Base-by-base conservation (phyloP, 2,888 invertebrate genomes). In the Diarsia mendica region DNA sequence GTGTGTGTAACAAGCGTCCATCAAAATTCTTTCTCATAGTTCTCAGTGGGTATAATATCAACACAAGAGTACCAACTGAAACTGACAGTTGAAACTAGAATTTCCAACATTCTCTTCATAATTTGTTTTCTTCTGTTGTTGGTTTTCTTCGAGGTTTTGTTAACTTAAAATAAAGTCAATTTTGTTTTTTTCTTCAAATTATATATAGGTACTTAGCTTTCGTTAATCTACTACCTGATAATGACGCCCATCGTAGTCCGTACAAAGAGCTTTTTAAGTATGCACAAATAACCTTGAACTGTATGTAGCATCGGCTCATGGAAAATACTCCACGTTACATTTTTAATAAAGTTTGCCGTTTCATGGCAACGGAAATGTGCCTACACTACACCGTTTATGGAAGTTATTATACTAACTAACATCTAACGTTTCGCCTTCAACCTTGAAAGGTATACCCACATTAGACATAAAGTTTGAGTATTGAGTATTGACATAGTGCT, bases 271-370 rank as follows among this genome's bases (percentile, higher is more conserved):
- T 13, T 70, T 48, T 49, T 23, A 39, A 23, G 9, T 18, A 39
- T n/a, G 5, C 46, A 48, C 20, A 33, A 23, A 70, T 9, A n/a
- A 23, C 18, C 23, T 39, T 6, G 3, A 48, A 64, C 11, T 48
- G 11, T 23, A 10, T 55, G 13, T 55, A 55, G 23, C 55, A 55
- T 23, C 13, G 4, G 46, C n/a, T 67, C 46, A n/a, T 61, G 77
- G 51, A 55, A 33, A 77, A 61, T 46, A 76, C 44, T 55, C 64
- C 13, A 13, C 28, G 28, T 75, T 28, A 15, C 13, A 55, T 28
- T 55, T 75, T 49, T 76, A 65, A 65, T 76, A 15, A 58, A 44
- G n/a, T n/a, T 28, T 10, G 23, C 33, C 6, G 39, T 49, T 74
- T 9, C 46, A 18, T 13, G 39, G 46, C 33, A 46, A 33, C 11